Base-by-base conservation (phyloP, 2,888 invertebrate species). In the Scaptomyza cyrtandrae region DNA sequence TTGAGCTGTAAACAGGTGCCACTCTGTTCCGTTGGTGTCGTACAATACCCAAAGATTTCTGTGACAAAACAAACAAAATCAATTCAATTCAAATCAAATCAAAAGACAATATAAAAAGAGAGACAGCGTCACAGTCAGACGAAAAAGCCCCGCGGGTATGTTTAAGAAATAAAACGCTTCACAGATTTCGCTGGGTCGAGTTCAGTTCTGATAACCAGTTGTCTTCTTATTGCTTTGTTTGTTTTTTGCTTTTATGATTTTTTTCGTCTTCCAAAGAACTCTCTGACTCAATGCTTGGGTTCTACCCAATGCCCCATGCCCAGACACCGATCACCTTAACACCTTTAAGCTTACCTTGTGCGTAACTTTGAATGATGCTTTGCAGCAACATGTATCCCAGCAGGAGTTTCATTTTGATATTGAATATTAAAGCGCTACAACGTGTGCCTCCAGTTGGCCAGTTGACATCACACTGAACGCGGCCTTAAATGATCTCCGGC, bases 11-110 rank as follows among this genome's bases (percentile, higher is more conserved):
- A 82, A 71, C 90, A 90, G 4, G 62, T 57, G 4, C 84, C 91
- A n/a, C 62, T 62, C 33, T 80, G 74, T 0, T 75, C 69, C 37
- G 66, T 58, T 4, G 90, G 90, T 14, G 90, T 90, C 2, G 67
- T 60, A 52, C 90, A 90, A 19, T 75, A 66, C 9, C 89, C 90
- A 74, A 76, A 89, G 53, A 50, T 75, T 70, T 87, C 84, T 84
- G 56, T 10, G 24, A 27, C n/a, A 58, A 24, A 37, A 24, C 52
- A 5, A 63, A 16, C 44, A 46, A 43, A 46, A n/a, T 37, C 19
- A 46, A n/a, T 33, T 35, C 16, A 33, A 11, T 31, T 29, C 7
- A 35, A 43, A 50, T 41, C 6, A 29, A 44, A 58, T 35, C 41
- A 46, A 5, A 31, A 44, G 13, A 27, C 6, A 33, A 39, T 33